Evolutionary conservation across 2,888 invertebrate genomes (phyloP), one percentile per base, ranked within the genome.

Genomic region (Carcina quercana): DNA sequence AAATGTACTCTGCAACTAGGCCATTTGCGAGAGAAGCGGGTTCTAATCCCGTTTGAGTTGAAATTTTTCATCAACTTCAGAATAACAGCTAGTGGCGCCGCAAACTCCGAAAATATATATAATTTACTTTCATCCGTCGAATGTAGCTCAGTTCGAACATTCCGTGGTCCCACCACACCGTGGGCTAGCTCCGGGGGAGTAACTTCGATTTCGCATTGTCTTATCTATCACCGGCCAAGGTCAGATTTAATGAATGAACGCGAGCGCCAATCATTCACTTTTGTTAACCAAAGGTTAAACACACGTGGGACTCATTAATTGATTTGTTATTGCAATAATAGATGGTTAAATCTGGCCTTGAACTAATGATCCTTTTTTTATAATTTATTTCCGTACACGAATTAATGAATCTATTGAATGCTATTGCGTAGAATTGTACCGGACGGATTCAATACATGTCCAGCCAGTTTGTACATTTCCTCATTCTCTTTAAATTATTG

Each of bases 161-260:
- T 5, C 22, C n/a, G 22, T 22, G 11, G 22, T 22, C 17, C 7
- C 17, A 17, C 17, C 17, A 17, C 24, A 11, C 14, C 52, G 64
- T 62, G 56, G 63, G 65, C 48, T 59, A 44, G 55, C 45, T 50
- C 57, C 41, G 59, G 51, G 49, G 66, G 62, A 51, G 63, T 38
- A 17, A 30, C 28, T 32, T 40, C 43, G 44, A 45, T 45, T 49
- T 44, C 31, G 37, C 54, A 60, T 59, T 61, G 62, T 67, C 50
- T 59, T 44, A 49, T 47, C 44, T 47, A 36, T 37, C 45, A 48
- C 38, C 34, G 45, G 47, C 51, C 59, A 60, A 60, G 58, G 60
- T 37, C 39, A 26, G 11, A 13, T 20, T 28, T 38, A 43, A 46
- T 52, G 47, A 50, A 47, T 52, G 50, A 57, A 41, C 45, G 43